A percentile compares a stretch with the other conserved stretches of the same genome.
phyloP scores from a whole-genome alignment of 2,113 vertebrate genomes.

The Hepsetus odoe region DNA sequence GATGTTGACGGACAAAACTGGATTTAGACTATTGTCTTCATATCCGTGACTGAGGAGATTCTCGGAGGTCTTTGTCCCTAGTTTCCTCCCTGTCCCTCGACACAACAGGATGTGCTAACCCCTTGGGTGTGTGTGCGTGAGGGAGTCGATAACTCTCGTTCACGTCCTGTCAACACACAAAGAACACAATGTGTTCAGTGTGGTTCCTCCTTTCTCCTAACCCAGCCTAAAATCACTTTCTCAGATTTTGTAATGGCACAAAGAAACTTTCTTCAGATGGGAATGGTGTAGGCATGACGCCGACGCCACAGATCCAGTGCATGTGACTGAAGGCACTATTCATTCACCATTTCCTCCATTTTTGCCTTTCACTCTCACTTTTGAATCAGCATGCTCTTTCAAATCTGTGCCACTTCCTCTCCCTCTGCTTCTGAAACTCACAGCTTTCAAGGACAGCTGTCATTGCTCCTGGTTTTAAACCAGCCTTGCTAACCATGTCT shows the following conservation, averaged over 20 bases:
- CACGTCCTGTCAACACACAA: conserved; percentile 31
- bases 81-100: conserved; percentile 29
- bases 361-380: conserved; percentile 15
- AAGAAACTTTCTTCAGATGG: background rate
- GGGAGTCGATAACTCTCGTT: conserved; percentile 8
- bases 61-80: conserved; percentile 5
- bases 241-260: background rate
- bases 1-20: background rate
- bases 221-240: background rate
- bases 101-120: conserved; percentile 51
- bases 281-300: background rate
- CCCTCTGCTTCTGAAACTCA: conserved; percentile 25
- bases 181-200: conserved; percentile 18
- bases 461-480: conserved; percentile 24
- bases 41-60: background rate
- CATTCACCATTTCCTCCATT: background rate
- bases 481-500: background rate
- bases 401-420: conserved; percentile 18
- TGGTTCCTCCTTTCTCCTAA: background rate
- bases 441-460: conserved; percentile 43
- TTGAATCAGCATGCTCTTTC: background rate
- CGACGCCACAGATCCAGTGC: background rate
- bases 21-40: conserved; percentile 7
- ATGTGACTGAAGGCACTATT: background rate
- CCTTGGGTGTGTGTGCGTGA: background rate